Evolutionary conservation across 2,113 vertebrate genomes (phyloP), one percentile per base, ranked within the genome.

Genomic region (Sakesphorus luctuosus): DNA sequence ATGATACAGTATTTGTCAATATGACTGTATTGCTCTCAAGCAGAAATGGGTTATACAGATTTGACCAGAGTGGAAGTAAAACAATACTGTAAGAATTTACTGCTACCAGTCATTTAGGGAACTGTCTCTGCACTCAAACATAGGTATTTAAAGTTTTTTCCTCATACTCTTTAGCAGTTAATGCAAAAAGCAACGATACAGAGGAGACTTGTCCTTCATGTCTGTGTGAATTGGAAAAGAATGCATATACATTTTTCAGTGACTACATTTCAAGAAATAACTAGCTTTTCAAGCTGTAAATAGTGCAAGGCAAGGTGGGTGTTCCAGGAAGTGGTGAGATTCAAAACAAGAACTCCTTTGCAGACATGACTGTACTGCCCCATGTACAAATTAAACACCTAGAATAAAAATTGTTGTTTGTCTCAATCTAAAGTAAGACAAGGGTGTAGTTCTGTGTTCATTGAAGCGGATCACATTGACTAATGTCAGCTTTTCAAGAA

Each of bases 311-410:
- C 36, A 79, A 68, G 20, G 2, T 28, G 24, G 11, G 14, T 29
- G 6, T 21, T 25, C 17, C 29, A 38, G 25, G 67, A 59, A 59
- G 55, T 7, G 12, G 3, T 49, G 11, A 17, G 13, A 46, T 43
- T 31, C 20, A 73, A 35, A 68, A 47, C 44, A 50, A 86, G 31
- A 49, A 25, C 7, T 61, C 49, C 6, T 63, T 52, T 68, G 53
- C 18, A 59, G 44, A 36, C 15, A 3, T 2, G 3, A 7, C n/a
- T 10, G 0, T 17, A 15, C 26, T 31, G 31, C 21, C 47, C 23
- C 3, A 4, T 0, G 4, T 6, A 16, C 7, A 18, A 82, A 29
- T 38, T 29, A 46, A 46, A 63, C 2, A 12, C 5, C 62, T 18
- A 40, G 43, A 19, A 18, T 19, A 33, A 77, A 90, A 63, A 24